phyloP scores from a whole-genome alignment of 2,797 vertebrate species.

The Cyprinella venusta region DNA sequence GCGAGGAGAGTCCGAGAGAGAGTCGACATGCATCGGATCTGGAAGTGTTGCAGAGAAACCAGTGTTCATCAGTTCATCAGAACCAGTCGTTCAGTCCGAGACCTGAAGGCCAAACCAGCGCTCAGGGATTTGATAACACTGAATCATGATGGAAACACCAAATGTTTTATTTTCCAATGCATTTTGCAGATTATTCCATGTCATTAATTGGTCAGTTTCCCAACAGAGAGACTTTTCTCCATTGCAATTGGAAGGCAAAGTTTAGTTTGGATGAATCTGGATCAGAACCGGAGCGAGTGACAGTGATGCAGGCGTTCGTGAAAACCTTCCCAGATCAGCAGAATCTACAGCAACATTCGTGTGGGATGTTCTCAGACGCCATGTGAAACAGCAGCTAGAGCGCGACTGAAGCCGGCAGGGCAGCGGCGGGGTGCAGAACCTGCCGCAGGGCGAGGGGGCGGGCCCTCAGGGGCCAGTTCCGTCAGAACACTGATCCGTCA shows the following conservation, averaged over 20 bases:
- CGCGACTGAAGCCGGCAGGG: neutral
- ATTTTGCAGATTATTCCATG: neutral
- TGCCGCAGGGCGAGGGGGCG: neutral
- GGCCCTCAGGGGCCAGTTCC: neutral
- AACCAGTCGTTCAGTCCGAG: too few species aligned
- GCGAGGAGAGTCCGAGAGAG: constrained; percentile 9
- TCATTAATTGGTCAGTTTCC: neutral
- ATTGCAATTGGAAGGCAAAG: neutral
- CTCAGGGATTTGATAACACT: neutral
- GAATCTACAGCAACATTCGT: constrained; percentile 13
- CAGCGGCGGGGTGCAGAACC: too few species aligned
- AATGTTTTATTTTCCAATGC: neutral
- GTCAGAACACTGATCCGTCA: neutral
- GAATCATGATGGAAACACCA: neutral
- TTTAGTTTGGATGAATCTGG: neutral
- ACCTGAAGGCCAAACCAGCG: neutral
- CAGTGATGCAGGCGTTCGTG: neutral
- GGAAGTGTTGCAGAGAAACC: constrained; percentile 3
- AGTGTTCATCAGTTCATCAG: too few species aligned
- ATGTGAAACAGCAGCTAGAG: neutral
- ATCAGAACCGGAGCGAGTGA: neutral
- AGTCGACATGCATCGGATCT: constrained; percentile 15
- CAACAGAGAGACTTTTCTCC: neutral
- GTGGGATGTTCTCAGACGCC: neutral
- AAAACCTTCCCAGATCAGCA: neutral